Conservation (phyloP, 2,888 invertebrate genomes). For the Fragum whitleyi region DNA sequence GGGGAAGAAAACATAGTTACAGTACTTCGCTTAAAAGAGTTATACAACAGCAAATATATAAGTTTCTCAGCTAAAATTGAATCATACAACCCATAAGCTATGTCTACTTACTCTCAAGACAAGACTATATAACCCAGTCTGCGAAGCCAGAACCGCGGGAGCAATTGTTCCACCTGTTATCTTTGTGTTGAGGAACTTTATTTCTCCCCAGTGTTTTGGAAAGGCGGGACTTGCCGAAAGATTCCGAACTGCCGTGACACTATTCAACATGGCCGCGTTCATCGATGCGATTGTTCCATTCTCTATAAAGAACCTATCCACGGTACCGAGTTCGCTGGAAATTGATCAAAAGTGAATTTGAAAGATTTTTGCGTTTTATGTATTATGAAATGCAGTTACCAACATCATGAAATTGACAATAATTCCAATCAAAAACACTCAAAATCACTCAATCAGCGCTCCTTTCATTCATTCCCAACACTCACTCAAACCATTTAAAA, state of each 20-base stretch:
- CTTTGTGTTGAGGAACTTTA: constrained; percentile 47
- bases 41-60: too few species aligned
- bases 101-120: constrained; percentile 49
- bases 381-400: too few species aligned
- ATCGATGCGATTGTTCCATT: constrained; percentile 50
- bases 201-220: constrained; percentile 50
- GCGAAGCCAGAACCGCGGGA: constrained; percentile 23
- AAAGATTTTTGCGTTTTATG: too few species aligned
- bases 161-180: constrained; percentile 30
- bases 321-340: constrained; percentile 46
- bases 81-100: too few species aligned
- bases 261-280: constrained; percentile 27
- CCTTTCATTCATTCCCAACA: too few species aligned
- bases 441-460: too few species aligned
- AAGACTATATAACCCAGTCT: constrained; percentile 38
- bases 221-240: constrained; percentile 43
- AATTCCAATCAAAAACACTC: too few species aligned
- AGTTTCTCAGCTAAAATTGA: too few species aligned
- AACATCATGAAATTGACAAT: too few species aligned
- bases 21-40: too few species aligned
- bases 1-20: too few species aligned
- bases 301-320: constrained; percentile 49
- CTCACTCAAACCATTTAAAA: too few species aligned
- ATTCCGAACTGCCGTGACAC: constrained; percentile 44
- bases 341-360: background rate